phyloP scores from a whole-genome alignment of 2,113 vertebrate species.

The Rhadina sibilatrix region DNA sequence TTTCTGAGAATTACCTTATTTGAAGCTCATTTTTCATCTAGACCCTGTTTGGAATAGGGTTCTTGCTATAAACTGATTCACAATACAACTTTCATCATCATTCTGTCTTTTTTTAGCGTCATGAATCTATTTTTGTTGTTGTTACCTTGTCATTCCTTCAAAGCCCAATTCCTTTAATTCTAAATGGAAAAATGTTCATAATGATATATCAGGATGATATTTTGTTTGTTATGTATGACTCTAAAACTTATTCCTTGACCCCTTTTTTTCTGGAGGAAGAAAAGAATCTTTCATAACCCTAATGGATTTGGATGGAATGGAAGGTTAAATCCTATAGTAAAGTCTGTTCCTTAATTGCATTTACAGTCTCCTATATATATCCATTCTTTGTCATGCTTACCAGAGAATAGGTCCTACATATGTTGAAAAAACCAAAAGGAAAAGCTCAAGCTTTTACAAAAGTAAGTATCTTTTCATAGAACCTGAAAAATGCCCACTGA shows the following conservation, averaged over 20 bases:
- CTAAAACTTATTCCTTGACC: background rate
- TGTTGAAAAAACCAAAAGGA: background rate
- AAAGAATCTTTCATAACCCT: background rate
- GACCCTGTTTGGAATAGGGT: background rate
- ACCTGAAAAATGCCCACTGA: background rate
- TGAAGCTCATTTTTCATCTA: background rate
- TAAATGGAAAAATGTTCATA: background rate
- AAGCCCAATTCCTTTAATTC: background rate
- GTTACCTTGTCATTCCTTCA: background rate
- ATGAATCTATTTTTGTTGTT: background rate
- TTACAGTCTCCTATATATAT: background rate
- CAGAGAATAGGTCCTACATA: background rate
- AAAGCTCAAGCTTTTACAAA: background rate
- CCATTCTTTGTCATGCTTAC: background rate
- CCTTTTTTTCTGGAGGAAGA: background rate
- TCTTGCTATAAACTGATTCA: background rate
- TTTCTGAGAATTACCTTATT: background rate
- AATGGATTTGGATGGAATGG: background rate
- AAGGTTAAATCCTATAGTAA: background rate
- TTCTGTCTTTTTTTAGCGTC: background rate
- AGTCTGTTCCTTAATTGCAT: background rate
- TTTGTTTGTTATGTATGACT: background rate
- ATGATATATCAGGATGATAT: background rate
- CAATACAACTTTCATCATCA: background rate
- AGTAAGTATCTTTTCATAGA: background rate